Evolutionary conservation across 1,140 invertebrate species (phyloP), one percentile per base, ranked within the genome.

Genomic region (Penaeus indicus): DNA sequence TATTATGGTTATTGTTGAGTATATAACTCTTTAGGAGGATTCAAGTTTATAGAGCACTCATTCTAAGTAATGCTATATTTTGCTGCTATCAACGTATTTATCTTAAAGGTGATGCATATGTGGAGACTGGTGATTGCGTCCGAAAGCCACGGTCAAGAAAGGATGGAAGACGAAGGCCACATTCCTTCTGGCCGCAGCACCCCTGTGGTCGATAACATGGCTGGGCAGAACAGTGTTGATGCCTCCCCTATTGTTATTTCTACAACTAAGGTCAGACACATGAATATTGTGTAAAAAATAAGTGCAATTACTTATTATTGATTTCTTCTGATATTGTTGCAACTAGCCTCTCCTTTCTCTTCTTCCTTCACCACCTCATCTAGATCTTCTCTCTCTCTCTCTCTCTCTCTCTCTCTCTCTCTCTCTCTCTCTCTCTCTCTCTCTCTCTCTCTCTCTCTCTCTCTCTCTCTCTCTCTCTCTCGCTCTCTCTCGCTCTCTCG

Each of bases 51-150:
- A 13, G 16, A 54, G 54, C 54, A 54, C 11, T 47, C 10, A 54
- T 54, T 54, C 10, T 54, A 54, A 13, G 7, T 47, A 13, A 16
- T 0, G 10, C 16, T 54, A 13, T 54, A 1, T 13, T 54, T 54
- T 54, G 54, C 16, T 54, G 16, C 10, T 16, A 16, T 54, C 10
- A 13, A 19, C 60, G 19, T 1, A 42, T 47, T 42, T 22, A 22
- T 80, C 47, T 47, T 11, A 5, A 75, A 90, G 89, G 96, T 97
- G 0, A 95, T 99, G 10, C 98, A 99, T 91, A 99, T 98, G 97
- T 99, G 98, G 98, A 95, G 96, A 92, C 94, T 99, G 19, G 96
- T 97, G 0, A 98, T 99, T 85, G 96, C 97, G 0, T 98, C 97
- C 18, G 96, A 97, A 89, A 81, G 84, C 94, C 86, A 86, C 42